Evolutionary conservation across 2,888 invertebrate species (phyloP).

Genomic region (Diploptera punctata): DNA sequence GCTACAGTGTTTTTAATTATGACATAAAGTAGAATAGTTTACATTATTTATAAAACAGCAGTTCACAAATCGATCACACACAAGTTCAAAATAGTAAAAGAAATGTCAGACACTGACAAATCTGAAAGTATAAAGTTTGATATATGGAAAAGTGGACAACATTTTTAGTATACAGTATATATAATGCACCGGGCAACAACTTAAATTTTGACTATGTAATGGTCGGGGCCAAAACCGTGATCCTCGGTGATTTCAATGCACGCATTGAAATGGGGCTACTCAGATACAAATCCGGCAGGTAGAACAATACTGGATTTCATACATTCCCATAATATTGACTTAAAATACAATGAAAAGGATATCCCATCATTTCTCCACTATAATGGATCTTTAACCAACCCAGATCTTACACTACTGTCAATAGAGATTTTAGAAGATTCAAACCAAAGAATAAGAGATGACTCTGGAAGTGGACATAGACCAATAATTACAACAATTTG

Average conservation of each 20-base stretch:
- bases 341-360: too few relatives aligned
- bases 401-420: not conserved
- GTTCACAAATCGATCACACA: not conserved
- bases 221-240: not conserved
- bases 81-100: not conserved
- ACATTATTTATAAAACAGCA: too few relatives aligned
- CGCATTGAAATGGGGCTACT: not conserved
- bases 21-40: too few relatives aligned
- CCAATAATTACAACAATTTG: too few relatives aligned
- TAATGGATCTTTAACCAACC: too few relatives aligned
- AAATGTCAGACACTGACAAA: not conserved
- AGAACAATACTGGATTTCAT: not conserved
- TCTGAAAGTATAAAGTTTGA: not conserved
- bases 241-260: too few relatives aligned
- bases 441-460: too few relatives aligned
- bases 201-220: not conserved
- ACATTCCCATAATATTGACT: not conserved
- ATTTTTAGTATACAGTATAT: not conserved
- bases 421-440: too few relatives aligned
- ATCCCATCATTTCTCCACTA: too few relatives aligned
- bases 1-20: too few relatives aligned
- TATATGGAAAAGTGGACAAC: not conserved
- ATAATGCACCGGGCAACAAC: not conserved
- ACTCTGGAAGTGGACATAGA: too few relatives aligned
- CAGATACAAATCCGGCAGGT: not conserved